A percentile compares a stretch with the other conserved stretches of the same genome.
Conservation (phyloP, 2,888 invertebrate genomes). For the Serripes groenlandicus region DNA sequence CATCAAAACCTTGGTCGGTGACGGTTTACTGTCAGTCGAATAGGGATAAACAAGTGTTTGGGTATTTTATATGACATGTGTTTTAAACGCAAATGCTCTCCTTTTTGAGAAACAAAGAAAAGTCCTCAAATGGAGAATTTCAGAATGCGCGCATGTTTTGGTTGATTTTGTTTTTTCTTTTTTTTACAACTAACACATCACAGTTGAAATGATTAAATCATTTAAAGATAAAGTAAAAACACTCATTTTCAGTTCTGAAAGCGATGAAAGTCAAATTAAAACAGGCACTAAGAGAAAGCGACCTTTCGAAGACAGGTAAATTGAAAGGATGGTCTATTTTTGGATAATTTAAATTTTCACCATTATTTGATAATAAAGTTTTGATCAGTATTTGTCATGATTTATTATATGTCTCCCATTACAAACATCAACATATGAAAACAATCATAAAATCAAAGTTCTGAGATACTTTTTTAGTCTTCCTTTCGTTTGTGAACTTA, state of each 20-base stretch:
- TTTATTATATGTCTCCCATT: background rate
- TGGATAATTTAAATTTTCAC: background rate
- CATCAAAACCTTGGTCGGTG: too few relatives aligned
- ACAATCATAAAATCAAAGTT: background rate
- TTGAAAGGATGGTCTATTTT: background rate
- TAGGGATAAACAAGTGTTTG: too few relatives aligned
- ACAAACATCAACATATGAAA: background rate
- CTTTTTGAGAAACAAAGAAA: slow-evolving; percentile 11
- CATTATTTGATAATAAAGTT: background rate
- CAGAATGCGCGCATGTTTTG: slow-evolving; percentile 17
- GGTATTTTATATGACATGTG: too few relatives aligned
- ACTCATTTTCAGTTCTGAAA: slow-evolving; percentile 60
- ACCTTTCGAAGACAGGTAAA: slow-evolving; percentile 44
- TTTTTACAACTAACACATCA: background rate
- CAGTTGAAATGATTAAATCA: slow-evolving; percentile 73
- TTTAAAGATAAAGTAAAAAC: slow-evolving; percentile 71
- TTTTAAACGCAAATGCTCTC: too few relatives aligned
- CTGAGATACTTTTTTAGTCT: background rate
- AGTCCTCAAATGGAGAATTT: background rate
- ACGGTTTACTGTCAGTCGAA: too few relatives aligned
- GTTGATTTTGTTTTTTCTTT: background rate
- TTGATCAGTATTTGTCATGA: background rate
- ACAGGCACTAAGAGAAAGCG: slow-evolving; percentile 54
- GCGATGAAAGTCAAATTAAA: slow-evolving; percentile 14
- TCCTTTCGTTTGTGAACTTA: too few relatives aligned